A percentile compares a stretch with the other conserved stretches of the same genome.
phyloP scores from a whole-genome alignment of 1,140 invertebrate genomes.

The Drosophila insularis region DNA sequence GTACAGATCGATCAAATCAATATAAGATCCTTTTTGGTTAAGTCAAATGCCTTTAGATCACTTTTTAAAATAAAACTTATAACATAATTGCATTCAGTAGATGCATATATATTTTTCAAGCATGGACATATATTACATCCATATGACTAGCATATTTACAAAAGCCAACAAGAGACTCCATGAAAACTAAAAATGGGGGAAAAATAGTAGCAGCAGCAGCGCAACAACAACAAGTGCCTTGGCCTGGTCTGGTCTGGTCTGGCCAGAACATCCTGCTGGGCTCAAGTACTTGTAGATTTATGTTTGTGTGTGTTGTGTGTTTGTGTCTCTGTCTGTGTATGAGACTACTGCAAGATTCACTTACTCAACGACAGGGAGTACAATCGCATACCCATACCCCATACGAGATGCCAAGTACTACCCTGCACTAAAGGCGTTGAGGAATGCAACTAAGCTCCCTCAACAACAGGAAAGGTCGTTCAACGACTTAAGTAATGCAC shows the following conservation, averaged over 20 bases:
- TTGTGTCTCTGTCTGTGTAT: background rate
- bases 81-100: background rate
- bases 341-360: conserved; percentile 47
- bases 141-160: conserved; percentile 73
- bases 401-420: conserved; percentile 13
- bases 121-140: conserved; percentile 52
- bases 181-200: conserved; percentile 10
- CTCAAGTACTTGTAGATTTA: conserved; percentile 31
- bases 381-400: conserved; percentile 25
- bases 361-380: conserved; percentile 46
- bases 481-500: background rate
- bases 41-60: too few species aligned
- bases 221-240: conserved; percentile 65
- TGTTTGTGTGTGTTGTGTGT: conserved; percentile 9
- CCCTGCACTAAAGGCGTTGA: conserved; percentile 18
- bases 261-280: conserved; percentile 58
- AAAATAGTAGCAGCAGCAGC: conserved; percentile 12
- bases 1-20: background rate
- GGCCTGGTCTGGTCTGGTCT: conserved; percentile 24
- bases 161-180: conserved; percentile 44
- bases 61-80: too few species aligned
- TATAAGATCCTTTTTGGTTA: too few species aligned
- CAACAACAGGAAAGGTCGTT: conserved; percentile 1
- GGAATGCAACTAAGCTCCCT: conserved; percentile 53
- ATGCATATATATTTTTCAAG: background rate